These are phyloP conservation scores for Magallana gigas DNA, from an alignment of 1,140 invertebrate species.

Conservation along the genomic window DNA sequence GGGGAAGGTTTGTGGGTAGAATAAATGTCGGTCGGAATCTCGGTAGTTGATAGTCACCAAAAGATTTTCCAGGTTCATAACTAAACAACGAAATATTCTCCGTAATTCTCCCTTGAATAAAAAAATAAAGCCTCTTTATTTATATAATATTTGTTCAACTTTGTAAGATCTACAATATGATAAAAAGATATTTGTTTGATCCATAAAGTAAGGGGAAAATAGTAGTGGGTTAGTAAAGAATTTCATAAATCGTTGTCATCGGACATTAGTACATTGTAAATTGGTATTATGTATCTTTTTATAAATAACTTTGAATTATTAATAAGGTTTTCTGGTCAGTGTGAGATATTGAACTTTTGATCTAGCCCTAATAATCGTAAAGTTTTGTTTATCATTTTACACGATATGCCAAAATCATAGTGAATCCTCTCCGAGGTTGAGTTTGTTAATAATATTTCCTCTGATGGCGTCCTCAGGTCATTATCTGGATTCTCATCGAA, in stretches of 20 bases:
- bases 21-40: slow-evolving; percentile 35
- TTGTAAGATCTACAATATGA: no score
- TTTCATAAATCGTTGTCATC: no score
- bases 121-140: background rate
- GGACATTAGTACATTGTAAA: no score
- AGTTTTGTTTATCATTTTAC: background rate
- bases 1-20: background rate
- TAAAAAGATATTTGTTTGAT: no score
- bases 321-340: no score
- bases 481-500: background rate
- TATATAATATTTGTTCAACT: no score
- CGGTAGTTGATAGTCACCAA: slow-evolving; percentile 18
- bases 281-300: no score
- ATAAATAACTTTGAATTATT: no score
- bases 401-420: background rate
- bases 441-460: background rate
- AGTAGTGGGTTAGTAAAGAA: no score
- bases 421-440: background rate
- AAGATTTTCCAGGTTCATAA: slow-evolving; percentile 45
- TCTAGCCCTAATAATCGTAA: no score
- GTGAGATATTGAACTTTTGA: no score
- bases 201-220: no score
- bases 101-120: slow-evolving; percentile 43
- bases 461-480: background rate
- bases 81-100: slow-evolving; percentile 34